Evolutionary conservation across 2,888 invertebrate genomes (phyloP).

Genomic region (Argyra leucocephala): DNA sequence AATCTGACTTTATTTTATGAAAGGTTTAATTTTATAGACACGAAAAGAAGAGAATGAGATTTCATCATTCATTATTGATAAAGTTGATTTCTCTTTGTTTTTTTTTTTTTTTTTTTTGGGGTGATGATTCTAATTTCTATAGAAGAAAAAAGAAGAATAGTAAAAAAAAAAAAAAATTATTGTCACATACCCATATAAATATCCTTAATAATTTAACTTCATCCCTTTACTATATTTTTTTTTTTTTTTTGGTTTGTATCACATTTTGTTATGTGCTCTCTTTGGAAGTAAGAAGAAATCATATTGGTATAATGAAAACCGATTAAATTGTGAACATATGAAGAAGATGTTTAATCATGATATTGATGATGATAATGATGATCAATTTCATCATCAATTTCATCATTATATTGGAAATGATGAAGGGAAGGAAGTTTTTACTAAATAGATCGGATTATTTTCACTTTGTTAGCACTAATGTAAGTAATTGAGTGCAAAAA

Average conservation of each 20-base stretch:
- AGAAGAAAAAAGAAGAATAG: neutral
- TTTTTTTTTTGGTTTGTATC: neutral
- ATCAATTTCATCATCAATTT: neutral
- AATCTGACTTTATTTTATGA: too few species aligned
- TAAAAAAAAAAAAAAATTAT: neutral
- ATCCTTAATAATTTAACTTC: neutral
- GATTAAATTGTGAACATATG: constrained; percentile 6
- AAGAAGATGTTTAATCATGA: neutral
- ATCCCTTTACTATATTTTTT: neutral
- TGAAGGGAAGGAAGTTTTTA: neutral
- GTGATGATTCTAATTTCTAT: neutral
- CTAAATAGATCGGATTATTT: constrained; percentile 20
- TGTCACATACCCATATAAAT: constrained; percentile 4
- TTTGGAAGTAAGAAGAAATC: too few species aligned
- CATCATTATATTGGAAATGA: neutral
- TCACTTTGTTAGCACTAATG: constrained; percentile 39
- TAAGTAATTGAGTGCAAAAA: constrained; percentile 45
- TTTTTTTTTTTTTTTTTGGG: neutral
- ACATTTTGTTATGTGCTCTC: too few species aligned
- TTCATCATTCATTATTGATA: too few species aligned
- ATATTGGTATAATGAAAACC: constrained; percentile 1
- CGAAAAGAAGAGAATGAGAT: too few species aligned
- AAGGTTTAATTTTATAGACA: too few species aligned
- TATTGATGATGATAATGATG: too few species aligned
- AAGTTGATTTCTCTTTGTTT: too few species aligned